Base-by-base conservation (phyloP, 1,140 invertebrate genomes). In the Hermetia illucens region DNA sequence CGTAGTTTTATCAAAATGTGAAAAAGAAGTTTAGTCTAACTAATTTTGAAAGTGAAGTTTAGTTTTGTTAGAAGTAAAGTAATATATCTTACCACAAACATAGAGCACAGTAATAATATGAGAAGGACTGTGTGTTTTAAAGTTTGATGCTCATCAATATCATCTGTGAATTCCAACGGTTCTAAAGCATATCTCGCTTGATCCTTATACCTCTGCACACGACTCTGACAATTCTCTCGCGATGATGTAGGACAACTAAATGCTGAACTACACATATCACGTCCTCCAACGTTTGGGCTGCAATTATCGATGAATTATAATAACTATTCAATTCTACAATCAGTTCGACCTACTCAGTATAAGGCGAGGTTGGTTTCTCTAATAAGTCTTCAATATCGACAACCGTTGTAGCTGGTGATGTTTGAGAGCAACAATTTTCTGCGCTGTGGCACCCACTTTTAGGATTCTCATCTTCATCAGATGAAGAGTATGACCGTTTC, bases 101-200 rank as follows among this genome's bases (percentile, higher is more conserved):
- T 92, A 13, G 83, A 87, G 31, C 79, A 75, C 18, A 76, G 64
- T 38, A 91, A 64, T 1, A 85, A 63, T 24, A 95, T 75, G 9
- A 93, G 58, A n/a, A 94, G 64, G 18, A 91, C 76, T 15, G 84
- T 73, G 58, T 93, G 89, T 45, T 77, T 70, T 38, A 87, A 66
- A 38, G 80, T 74, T 56, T 93, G 86, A 41, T 77, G 64, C 48
- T 76, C 70, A 29, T 72, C 66, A 3, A 55, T 54, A 42, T 70
- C 69, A 21, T 65, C 65, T 25, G 70, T 57, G 41, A 69, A 66
- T 36, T 72, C 71, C 15, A 72, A 52, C 8, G 66, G 59, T 42
- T 68, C 68, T 13, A 68, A 38, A 22, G 62, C 64, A 1, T 61
- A 50, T 32, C 63, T 53, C n/a, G 63, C 57, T 38, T 65, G 61